Conservation (phyloP, 92 coral and sea anemone genomes). For the Metridium senile region DNA sequence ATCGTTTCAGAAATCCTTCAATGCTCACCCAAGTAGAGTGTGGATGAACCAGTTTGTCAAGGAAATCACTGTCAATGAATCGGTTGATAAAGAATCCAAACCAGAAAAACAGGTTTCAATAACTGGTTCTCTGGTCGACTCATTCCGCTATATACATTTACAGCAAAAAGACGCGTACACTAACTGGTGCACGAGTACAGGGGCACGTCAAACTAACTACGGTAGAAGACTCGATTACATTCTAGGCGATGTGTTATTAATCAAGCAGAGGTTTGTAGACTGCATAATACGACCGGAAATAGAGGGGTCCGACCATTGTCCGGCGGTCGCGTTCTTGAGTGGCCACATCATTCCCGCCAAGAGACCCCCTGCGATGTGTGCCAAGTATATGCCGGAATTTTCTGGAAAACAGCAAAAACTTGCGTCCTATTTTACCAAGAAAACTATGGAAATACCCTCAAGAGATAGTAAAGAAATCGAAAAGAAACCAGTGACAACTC, state of each 20-base stretch:
- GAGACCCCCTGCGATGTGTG: constrained; percentile 77
- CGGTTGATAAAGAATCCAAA: neutral
- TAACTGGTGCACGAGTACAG: constrained; percentile 91
- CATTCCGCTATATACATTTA: constrained; percentile 87
- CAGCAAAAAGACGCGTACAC: constrained; percentile 79
- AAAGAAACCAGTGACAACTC: neutral
- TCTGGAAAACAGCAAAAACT: constrained; percentile 90
- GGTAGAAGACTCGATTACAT: constrained; percentile 95
- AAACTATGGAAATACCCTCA: constrained; percentile 13
- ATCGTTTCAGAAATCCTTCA: constrained; percentile 68
- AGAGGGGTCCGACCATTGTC: constrained; percentile 98
- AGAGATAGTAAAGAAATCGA: constrained; percentile 2
- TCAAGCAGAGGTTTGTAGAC: constrained; percentile 65
- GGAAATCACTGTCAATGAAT: constrained; percentile 12
- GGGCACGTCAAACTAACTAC: constrained; percentile 95
- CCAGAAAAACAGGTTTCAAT: constrained; percentile 24
- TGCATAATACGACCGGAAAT: constrained; percentile 82
- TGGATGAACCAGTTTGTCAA: constrained; percentile 76
- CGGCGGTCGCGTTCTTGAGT: constrained; percentile 83
- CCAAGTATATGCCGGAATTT: constrained; percentile 96
- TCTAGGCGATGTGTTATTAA: constrained; percentile 63
- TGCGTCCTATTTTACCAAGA: constrained; percentile 66
- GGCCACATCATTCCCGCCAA: constrained; percentile 46
- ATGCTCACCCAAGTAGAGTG: constrained; percentile 79
- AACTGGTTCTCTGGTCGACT: constrained; percentile 59